A percentile compares a stretch with the other conserved stretches of the same genome.
phyloP scores from a whole-genome alignment of 2,888 invertebrate genomes.

The Brachypterus glaber region DNA sequence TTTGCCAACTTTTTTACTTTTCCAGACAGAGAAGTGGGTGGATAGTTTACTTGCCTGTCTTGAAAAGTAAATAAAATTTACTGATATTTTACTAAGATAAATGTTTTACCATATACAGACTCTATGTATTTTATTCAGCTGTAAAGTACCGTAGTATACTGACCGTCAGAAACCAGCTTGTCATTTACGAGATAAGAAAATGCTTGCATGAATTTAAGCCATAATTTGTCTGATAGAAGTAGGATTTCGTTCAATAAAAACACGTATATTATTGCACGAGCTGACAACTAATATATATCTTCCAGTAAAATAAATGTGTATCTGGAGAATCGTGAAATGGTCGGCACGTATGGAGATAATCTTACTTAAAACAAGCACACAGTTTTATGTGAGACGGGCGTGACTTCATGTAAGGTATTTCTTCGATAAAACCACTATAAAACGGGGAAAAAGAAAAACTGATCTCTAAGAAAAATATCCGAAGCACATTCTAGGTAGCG shows the following conservation, averaged over 20 bases:
- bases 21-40: too few relatives aligned
- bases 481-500: slow-evolving; percentile 11
- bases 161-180: not conserved
- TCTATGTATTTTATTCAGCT: too few relatives aligned
- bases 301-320: slow-evolving; percentile 17
- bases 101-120: too few relatives aligned
- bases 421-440: slow-evolving; percentile 20
- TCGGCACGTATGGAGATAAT: slow-evolving; percentile 27
- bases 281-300: slow-evolving; percentile 33
- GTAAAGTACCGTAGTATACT: not conserved
- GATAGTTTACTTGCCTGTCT: too few relatives aligned
- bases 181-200: slow-evolving; percentile 19
- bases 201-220: slow-evolving; percentile 16
- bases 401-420: slow-evolving; percentile 22
- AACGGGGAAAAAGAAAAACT: slow-evolving; percentile 16
- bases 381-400: slow-evolving; percentile 24
- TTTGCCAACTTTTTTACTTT: too few relatives aligned
- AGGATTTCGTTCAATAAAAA: slow-evolving; percentile 19
- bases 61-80: too few relatives aligned
- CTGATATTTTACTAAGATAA: too few relatives aligned
- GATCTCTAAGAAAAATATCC: slow-evolving; percentile 10
- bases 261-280: slow-evolving; percentile 31
- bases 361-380: slow-evolving; percentile 26
- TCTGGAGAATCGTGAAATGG: slow-evolving; percentile 22
- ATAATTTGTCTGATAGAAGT: slow-evolving; percentile 20